phyloP scores from a whole-genome alignment of 2,113 vertebrate species.

The Hydrolagus affinis region DNA sequence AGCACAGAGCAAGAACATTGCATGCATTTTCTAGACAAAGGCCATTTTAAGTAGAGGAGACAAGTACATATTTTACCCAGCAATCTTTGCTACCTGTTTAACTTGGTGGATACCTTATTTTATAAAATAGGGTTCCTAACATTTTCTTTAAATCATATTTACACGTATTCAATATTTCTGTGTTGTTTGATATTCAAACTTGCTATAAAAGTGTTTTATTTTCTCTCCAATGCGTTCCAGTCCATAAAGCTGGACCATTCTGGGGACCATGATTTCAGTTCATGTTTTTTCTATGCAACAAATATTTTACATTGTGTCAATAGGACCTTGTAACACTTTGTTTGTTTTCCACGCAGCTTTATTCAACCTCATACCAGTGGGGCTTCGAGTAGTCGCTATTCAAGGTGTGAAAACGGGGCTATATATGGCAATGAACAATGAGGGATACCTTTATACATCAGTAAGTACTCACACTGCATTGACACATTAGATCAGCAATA shows the following conservation, averaged over 20 bases:
- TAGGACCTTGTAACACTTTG: background rate
- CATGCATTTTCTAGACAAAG: background rate
- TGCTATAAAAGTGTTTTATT: background rate
- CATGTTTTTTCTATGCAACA: too few species aligned
- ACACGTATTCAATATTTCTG: too few species aligned
- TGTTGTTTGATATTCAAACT: too few species aligned
- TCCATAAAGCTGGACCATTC: too few species aligned
- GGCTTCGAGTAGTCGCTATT: slow-evolving; percentile 96
- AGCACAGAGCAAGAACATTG: background rate
- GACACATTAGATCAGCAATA: background rate
- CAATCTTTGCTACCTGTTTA: too few species aligned
- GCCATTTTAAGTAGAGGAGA: too few species aligned
- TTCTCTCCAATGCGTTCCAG: background rate
- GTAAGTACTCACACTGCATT: slow-evolving; percentile 59
- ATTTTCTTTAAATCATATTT: too few species aligned
- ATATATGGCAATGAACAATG: slow-evolving; percentile 97
- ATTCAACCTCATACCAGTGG: slow-evolving; percentile 98
- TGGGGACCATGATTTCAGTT: background rate
- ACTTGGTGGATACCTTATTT: too few species aligned
- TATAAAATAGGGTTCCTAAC: too few species aligned
- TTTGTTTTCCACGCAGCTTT: slow-evolving; percentile 63
- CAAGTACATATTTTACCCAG: too few species aligned
- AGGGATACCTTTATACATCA: slow-evolving; percentile 94
- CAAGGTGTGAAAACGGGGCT: slow-evolving; percentile 96
- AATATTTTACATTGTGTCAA: background rate